These are phyloP conservation scores for Polypedilum pembai DNA, from an alignment of 1,140 invertebrate species.

Conservation along the genomic window DNA sequence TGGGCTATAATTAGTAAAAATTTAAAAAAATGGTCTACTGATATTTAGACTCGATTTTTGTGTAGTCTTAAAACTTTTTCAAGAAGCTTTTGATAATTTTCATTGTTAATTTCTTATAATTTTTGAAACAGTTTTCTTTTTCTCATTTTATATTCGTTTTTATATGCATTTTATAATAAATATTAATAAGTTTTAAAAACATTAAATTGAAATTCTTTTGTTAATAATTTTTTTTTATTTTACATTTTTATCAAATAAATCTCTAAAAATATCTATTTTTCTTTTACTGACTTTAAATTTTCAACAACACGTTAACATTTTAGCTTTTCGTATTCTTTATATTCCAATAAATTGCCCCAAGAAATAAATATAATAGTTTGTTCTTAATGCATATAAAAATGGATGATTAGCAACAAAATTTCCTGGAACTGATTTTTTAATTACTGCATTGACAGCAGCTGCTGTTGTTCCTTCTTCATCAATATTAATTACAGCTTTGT, in stretches of 20 bases:
- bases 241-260: no score
- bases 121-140: no score
- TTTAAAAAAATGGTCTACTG: no score
- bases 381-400: background rate
- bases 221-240: background rate
- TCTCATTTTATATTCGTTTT: no score
- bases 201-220: background rate
- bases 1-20: no score
- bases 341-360: background rate
- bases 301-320: background rate
- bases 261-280: background rate
- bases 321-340: background rate
- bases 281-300: background rate
- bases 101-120: no score
- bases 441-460: conserved; percentile 46
- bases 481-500: conserved; percentile 62
- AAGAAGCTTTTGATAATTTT: no score
- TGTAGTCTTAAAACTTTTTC: no score
- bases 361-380: background rate
- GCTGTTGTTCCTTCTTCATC: conserved; percentile 66
- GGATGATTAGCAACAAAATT: background rate
- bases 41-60: no score
- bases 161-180: no score
- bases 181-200: no score
- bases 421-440: background rate